Conservation (phyloP, 2,888 invertebrate species). For the Brachypterus glaber region DNA sequence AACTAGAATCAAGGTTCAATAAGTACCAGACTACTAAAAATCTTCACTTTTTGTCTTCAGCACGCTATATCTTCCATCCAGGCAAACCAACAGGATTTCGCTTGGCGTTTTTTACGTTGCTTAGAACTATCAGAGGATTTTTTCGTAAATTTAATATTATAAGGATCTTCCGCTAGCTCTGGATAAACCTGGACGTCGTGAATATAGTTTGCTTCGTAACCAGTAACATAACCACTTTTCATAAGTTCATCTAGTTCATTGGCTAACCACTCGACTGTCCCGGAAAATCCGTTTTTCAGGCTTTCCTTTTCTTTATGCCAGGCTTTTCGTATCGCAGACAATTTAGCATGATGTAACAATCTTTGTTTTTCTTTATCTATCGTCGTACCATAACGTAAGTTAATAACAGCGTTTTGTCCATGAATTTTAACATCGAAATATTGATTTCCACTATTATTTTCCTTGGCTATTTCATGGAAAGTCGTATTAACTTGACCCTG, state of each 20-base stretch:
- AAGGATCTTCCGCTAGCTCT: slow-evolving; percentile 91
- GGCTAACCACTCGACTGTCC: slow-evolving; percentile 76
- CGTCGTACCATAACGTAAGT: slow-evolving; percentile 86
- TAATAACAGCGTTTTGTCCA: slow-evolving; percentile 81
- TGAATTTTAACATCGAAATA: slow-evolving; percentile 85
- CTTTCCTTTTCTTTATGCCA: slow-evolving; percentile 90
- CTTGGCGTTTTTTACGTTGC: slow-evolving; percentile 61
- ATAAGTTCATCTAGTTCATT: slow-evolving; percentile 82
- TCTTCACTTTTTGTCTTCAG: slow-evolving; percentile 5
- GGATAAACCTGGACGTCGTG: slow-evolving; percentile 85
- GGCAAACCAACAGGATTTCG: slow-evolving; percentile 36
- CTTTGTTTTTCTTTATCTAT: slow-evolving; percentile 83
- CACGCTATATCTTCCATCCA: slow-evolving; percentile 33
- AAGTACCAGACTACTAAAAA: too few relatives aligned
- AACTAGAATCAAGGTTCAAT: too few relatives aligned
- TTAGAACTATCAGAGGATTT: slow-evolving; percentile 64
- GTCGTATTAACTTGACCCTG: slow-evolving; percentile 88
- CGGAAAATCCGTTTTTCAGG: slow-evolving; percentile 65
- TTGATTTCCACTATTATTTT: slow-evolving; percentile 61
- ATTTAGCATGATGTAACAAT: slow-evolving; percentile 81
- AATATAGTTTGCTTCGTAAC: slow-evolving; percentile 85
- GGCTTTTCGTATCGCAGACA: slow-evolving; percentile 78
- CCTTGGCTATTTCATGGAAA: slow-evolving; percentile 71
- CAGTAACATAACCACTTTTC: slow-evolving; percentile 71
- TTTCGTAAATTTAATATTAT: slow-evolving; percentile 84